Evolutionary conservation across 1,140 invertebrate species (phyloP), one percentile per base, ranked within the genome.

Genomic region (Eriocheir sinensis): DNA sequence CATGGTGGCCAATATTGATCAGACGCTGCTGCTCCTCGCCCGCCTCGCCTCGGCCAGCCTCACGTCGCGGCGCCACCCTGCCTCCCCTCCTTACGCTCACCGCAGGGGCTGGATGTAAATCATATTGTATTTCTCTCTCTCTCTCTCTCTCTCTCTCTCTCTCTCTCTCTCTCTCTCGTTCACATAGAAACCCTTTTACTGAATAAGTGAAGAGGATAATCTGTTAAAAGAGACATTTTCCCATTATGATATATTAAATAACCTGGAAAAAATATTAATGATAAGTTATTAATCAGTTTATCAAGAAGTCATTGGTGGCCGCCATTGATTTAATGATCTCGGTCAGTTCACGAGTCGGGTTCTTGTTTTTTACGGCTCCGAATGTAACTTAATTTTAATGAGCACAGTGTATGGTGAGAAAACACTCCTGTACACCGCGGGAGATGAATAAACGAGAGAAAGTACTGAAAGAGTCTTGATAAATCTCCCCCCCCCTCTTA

Each of bases 61-160:
- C 60, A n/a, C 21, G 21, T n/a, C 12, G 60, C 60, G 60, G 60
- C 60, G 60, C 60, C 60, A 72, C 60, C 60, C 60, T 72, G 60
- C 60, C 60, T 72, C 60, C 60, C 60, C 60, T 72, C 60, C 60
- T 72, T 72, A 72, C 60, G 60, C 60, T n/a, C 60, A 72, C 60
- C 60, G 60, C 60, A 72, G 60, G 60, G 60, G 60, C 21, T 72
- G 60, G 60, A 72, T 72, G 60, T 72, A 72, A 72, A 72, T 72
- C 60, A 72, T 72, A 72, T 72, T 72, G 60, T 72, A 72, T 72
- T 72, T 72, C 60, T 72, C 60, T 72, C 60, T 72, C 60, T 72
- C 60, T 72, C 60, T 72, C 60, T 72, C 60, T 72, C 60, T 72
- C 60, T 72, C 60, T 72, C 60, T 72, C 60, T 72, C 60, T 72